Evolutionary conservation across 2,797 vertebrate species (phyloP).

Genomic region (Labroides dimidiatus): DNA sequence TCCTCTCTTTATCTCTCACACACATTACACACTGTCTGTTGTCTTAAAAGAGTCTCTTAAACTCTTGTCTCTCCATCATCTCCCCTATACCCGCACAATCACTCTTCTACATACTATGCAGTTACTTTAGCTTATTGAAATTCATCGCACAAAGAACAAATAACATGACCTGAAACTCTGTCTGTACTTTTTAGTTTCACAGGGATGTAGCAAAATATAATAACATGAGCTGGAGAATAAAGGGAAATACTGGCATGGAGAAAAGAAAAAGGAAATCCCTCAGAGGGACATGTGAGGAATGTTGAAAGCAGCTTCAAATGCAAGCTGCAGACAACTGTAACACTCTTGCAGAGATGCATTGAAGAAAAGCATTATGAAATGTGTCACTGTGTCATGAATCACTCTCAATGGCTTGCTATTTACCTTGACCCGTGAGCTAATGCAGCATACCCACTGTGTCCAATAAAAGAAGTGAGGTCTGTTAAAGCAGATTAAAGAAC

Average conservation of each 20-base stretch:
- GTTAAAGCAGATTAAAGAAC: slow-evolving; percentile 5
- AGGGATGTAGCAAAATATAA: slow-evolving; percentile 2
- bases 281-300: slow-evolving; percentile 27
- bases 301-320: slow-evolving; percentile 23
- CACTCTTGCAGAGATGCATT: slow-evolving; percentile 47
- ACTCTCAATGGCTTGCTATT: slow-evolving; percentile 47
- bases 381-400: slow-evolving; percentile 61
- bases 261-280: background rate
- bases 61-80: slow-evolving; percentile 18
- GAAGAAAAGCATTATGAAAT: slow-evolving; percentile 55
- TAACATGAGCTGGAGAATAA: slow-evolving; percentile 9
- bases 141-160: slow-evolving; percentile 11
- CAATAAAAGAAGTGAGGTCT: slow-evolving; percentile 21
- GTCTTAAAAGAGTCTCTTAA: slow-evolving; percentile 51
- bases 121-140: slow-evolving; percentile 2
- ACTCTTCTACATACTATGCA: slow-evolving; percentile 4
- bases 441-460: slow-evolving; percentile 30
- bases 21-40: slow-evolving; percentile 12
- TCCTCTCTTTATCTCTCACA: background rate
- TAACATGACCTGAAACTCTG: slow-evolving; percentile 22
- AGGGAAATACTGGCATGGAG: slow-evolving; percentile 1
- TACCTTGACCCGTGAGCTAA: slow-evolving; percentile 62
- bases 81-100: background rate
- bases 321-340: slow-evolving; percentile 37
- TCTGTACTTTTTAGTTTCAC: slow-evolving; percentile 13